Evolutionary conservation across 2,797 vertebrate genomes (phyloP).

Genomic region (Muscicapa striata): DNA sequence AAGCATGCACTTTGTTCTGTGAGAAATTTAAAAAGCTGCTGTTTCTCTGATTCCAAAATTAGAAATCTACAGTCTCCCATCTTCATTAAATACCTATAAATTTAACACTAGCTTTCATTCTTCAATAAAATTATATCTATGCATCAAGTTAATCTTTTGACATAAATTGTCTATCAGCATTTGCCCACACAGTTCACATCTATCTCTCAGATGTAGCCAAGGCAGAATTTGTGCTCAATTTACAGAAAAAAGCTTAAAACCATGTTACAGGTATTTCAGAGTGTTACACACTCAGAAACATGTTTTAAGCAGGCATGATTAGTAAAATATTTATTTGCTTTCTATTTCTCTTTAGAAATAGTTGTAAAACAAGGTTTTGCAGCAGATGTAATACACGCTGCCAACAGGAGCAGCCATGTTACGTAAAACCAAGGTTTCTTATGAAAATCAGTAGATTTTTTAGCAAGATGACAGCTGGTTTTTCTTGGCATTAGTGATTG

Average conservation of each 20-base stretch:
- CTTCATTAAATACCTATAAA: neutral
- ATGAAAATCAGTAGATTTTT: neutral
- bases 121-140: neutral
- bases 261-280: neutral
- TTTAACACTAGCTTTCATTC: neutral
- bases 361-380: neutral
- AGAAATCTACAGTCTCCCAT: neutral
- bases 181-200: neutral
- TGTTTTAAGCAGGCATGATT: neutral
- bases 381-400: neutral
- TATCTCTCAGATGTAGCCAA: neutral
- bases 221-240: neutral
- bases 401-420: neutral
- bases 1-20: accelerated
- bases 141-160: neutral
- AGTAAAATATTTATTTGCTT: neutral
- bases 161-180: neutral
- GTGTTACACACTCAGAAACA: neutral
- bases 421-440: neutral
- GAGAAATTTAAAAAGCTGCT: neutral
- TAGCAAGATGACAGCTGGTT: slow-evolving; percentile 13
- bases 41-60: neutral
- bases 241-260: neutral
- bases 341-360: neutral
- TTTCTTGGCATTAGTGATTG: slow-evolving; percentile 3